Base-by-base conservation (phyloP, 2,113 vertebrate species). In the Falco punctatus region DNA sequence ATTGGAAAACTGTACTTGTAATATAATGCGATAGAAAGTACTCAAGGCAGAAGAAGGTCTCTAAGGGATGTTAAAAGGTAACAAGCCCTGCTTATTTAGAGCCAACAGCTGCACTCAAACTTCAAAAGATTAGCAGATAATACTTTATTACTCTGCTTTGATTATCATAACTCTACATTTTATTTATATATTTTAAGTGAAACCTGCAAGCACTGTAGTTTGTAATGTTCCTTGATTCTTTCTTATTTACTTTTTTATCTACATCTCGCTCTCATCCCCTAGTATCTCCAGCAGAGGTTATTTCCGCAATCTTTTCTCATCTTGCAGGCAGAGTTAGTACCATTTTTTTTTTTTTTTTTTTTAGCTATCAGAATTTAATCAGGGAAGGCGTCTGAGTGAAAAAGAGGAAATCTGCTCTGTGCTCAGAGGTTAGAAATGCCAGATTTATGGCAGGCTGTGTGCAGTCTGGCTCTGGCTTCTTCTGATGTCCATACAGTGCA, bases 1-100 rank as follows among this genome's bases (percentile, higher is more conserved):
- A 96, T 40, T 97, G 74, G 91, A 96, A 96, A 92, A 40, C 32
- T 55, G 58, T 83, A 17, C 42, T 95, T 96, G 70, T 96, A 84
- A 87, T 80, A 79, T 33, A 94, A 40, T n/a, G n/a, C 73, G 65
- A 67, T 86, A 88, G 79, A 85, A 96, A 95, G 58, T 86, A 92
- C 70, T 51, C 78, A 88, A 93, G 90, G 48, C 49, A 38, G 69
- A 11, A 20, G 67, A 83, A 58, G n/a, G 49, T 95, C 92, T 97
- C 65, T 55, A 40, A 95, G 92, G 81, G 48, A 95, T 16, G 3
- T 67, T 62, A 86, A 96, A 96, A 97, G 62, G 58, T 90, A 97
- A 84, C 67, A 92, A 93, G 73, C 87, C 67, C 28, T 87, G 26
- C 78, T 86, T 52, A 66, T 72, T n/a, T 54, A 75, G 55, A 55